These are phyloP conservation scores for Aphidius colemani DNA, from an alignment of 2,888 invertebrate species.

Conservation along the genomic window DNA sequence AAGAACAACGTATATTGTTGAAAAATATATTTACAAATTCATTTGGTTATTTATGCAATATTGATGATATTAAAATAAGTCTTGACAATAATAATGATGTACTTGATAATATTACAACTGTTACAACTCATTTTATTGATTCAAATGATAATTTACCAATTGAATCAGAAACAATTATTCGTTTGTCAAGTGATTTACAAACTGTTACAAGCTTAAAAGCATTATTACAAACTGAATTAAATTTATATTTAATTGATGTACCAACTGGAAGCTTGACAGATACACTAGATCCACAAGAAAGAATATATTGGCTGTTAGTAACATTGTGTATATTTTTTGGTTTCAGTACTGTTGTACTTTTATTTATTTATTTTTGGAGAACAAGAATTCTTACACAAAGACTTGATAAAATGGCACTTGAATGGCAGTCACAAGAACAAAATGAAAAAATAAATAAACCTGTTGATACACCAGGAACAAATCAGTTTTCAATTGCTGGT, in stretches of 20 bases:
- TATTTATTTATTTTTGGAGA: conserved; percentile 64
- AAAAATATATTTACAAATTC: conserved; percentile 62
- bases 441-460: conserved; percentile 67
- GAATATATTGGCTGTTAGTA: conserved; percentile 63
- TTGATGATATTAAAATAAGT: conserved; percentile 63
- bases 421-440: conserved; percentile 67
- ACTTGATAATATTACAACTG: conserved; percentile 59
- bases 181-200: conserved; percentile 60
- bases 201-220: conserved; percentile 60
- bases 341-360: conserved; percentile 62
- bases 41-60: conserved; percentile 65
- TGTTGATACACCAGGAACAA: conserved; percentile 69
- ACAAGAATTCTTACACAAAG: conserved; percentile 67
- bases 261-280: conserved; percentile 55
- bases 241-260: conserved; percentile 62
- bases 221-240: conserved; percentile 53
- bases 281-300: conserved; percentile 55
- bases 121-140: conserved; percentile 67
- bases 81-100: conserved; percentile 54
- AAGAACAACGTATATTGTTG: conserved; percentile 60
- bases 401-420: conserved; percentile 67
- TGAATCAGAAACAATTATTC: conserved; percentile 61
- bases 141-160: conserved; percentile 61
- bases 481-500: conserved; percentile 72
- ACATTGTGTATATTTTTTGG: conserved; percentile 64